Conservation (phyloP, 2,113 vertebrate genomes). For the Nycticorax nycticorax region DNA sequence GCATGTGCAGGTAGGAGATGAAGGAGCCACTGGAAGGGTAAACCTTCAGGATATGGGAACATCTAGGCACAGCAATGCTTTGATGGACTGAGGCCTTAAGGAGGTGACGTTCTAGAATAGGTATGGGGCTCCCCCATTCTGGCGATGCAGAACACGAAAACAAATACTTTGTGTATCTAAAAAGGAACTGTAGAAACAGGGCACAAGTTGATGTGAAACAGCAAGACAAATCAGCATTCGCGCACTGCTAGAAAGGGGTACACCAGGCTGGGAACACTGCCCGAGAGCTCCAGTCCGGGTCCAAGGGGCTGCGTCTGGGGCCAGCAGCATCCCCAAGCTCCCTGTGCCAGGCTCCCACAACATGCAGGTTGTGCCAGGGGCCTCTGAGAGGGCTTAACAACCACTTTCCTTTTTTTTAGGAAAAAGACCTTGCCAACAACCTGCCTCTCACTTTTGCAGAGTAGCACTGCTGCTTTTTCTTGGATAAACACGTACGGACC, state of each 20-base stretch:
- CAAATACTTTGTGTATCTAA: rapidly evolving
- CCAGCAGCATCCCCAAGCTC: neutral
- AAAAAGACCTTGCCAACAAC: neutral
- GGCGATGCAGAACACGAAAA: neutral
- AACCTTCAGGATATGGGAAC: neutral
- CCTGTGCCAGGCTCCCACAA: neutral
- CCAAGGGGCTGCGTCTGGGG: neutral
- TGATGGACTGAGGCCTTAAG: neutral
- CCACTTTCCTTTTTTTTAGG: neutral
- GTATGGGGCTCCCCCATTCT: neutral
- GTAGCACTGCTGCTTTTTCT: neutral
- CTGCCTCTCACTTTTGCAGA: neutral
- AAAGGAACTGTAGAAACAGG: neutral
- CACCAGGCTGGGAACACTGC: neutral
- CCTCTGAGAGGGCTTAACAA: neutral
- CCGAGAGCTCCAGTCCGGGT: neutral
- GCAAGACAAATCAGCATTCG: neutral
- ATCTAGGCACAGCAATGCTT: neutral
- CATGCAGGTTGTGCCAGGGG: neutral
- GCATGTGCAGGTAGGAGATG: neutral
- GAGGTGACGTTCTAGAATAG: neutral
- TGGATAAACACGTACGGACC: neutral
- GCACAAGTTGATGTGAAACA: neutral
- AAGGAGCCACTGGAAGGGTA: neutral
- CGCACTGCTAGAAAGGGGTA: neutral